These are phyloP conservation scores for Lordiphosa stackelbergi DNA, from an alignment of 1,140 invertebrate species.

Conservation along the genomic window DNA sequence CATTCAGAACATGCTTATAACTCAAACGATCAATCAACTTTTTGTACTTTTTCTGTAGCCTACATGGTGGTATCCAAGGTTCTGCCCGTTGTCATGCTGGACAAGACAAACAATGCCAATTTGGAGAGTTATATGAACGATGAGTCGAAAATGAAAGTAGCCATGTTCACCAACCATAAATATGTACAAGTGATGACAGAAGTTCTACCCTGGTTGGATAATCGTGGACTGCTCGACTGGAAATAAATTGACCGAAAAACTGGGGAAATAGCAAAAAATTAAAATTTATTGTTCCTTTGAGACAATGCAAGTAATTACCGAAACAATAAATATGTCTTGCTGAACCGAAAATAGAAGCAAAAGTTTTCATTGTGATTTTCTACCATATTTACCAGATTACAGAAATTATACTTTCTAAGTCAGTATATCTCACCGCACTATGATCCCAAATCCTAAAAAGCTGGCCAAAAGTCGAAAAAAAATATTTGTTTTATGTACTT, in stretches of 20 bases:
- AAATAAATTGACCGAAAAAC: conserved; percentile 33
- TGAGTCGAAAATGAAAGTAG: conserved; percentile 60
- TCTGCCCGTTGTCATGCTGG: conserved; percentile 66
- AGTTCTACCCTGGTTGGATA: conserved; percentile 72
- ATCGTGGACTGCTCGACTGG: conserved; percentile 70
- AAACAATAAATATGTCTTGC: not conserved
- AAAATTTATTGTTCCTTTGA: conserved; percentile 13
- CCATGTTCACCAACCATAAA: conserved; percentile 70
- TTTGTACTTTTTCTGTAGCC: conserved; percentile 23
- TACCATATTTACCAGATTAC: too few relatives aligned
- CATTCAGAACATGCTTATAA: not conserved
- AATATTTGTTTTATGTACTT: too few relatives aligned
- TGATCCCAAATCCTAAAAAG: too few relatives aligned
- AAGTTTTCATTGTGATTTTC: too few relatives aligned
- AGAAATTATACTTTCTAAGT: too few relatives aligned
- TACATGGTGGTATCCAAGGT: conserved; percentile 72
- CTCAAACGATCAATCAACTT: not conserved
- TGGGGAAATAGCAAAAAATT: conserved; percentile 13
- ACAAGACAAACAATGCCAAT: conserved; percentile 46
- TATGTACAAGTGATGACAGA: conserved; percentile 65
- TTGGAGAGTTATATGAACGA: conserved; percentile 46
- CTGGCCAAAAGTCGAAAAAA: too few relatives aligned
- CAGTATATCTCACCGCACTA: too few relatives aligned
- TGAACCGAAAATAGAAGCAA: not conserved
- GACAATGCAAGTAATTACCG: not conserved